These are phyloP conservation scores for Ursus arctos DNA, from an alignment of 2,113 vertebrate genomes.

Conservation along the genomic window DNA sequence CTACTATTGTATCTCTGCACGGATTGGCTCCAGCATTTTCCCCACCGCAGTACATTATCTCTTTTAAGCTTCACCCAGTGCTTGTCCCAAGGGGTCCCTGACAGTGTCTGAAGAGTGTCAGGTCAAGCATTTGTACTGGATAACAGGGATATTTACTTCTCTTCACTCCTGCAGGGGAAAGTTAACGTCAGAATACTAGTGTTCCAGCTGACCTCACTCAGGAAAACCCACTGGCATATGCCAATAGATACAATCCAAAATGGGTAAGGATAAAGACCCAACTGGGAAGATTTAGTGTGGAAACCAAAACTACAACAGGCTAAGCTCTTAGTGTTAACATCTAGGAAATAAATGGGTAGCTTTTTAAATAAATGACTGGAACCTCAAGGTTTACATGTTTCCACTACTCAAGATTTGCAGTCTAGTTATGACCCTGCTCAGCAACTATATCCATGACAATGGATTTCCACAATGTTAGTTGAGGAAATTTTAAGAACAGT, in stretches of 20 bases:
- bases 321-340: background rate
- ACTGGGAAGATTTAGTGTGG: background rate
- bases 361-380: conserved; percentile 57
- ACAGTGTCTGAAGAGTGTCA: background rate
- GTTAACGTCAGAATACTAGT: background rate
- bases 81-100: background rate
- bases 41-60: background rate
- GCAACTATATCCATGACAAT: conserved; percentile 48
- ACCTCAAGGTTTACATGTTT: background rate
- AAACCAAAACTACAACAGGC: background rate
- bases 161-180: background rate
- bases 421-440: conserved; percentile 44
- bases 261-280: background rate
- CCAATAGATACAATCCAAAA: background rate
- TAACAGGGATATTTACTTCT: background rate
- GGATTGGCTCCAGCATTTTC: background rate
- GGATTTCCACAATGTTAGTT: conserved; percentile 51
- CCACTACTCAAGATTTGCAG: background rate
- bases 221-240: conserved; percentile 22
- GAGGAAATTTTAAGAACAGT: conserved; percentile 68
- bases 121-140: background rate
- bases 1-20: background rate
- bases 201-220: conserved; percentile 7
- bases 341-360: conserved; percentile 40
- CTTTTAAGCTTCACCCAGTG: conserved; percentile 22